Conservation (phyloP, 2,888 invertebrate genomes). For the Archips xylosteana region DNA sequence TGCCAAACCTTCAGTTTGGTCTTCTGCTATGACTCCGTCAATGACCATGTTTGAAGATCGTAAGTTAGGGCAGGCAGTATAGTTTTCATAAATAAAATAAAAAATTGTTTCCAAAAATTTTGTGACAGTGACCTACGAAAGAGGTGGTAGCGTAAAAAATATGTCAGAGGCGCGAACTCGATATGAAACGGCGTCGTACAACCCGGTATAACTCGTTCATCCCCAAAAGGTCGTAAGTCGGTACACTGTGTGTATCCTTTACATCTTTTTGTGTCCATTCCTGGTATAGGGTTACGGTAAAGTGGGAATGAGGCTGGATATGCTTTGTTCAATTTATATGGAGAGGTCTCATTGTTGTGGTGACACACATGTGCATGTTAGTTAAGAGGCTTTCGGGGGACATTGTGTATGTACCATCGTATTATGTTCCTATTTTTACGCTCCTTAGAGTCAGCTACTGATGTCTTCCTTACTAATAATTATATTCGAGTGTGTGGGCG, state of each 20-base stretch:
- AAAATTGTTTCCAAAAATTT: not conserved
- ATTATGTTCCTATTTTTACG: not conserved
- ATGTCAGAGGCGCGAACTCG: slow-evolving; percentile 53
- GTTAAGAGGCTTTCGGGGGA: slow-evolving; percentile 28
- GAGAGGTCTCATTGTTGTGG: slow-evolving; percentile 39
- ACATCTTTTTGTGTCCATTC: slow-evolving; percentile 36
- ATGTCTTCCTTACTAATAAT: too few species aligned
- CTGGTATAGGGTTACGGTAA: slow-evolving; percentile 42
- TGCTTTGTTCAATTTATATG: slow-evolving; percentile 40
- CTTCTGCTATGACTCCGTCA: too few species aligned
- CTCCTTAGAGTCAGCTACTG: too few species aligned
- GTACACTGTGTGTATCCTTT: not conserved
- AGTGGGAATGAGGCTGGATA: slow-evolving; percentile 41
- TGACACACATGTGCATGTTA: slow-evolving; percentile 41
- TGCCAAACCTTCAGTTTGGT: too few species aligned
- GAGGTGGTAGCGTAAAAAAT: slow-evolving; percentile 52
- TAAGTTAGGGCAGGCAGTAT: too few species aligned
- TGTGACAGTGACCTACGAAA: slow-evolving; percentile 42
- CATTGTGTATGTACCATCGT: not conserved
- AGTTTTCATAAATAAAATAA: too few species aligned
- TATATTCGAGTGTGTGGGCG: too few species aligned
- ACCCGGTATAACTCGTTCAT: slow-evolving; percentile 40
- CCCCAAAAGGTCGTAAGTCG: slow-evolving; percentile 16
- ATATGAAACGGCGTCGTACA: slow-evolving; percentile 52
- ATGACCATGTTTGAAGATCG: too few species aligned